Base-by-base conservation (phyloP, 2,113 vertebrate species). In the Lichenostomus cassidix region DNA sequence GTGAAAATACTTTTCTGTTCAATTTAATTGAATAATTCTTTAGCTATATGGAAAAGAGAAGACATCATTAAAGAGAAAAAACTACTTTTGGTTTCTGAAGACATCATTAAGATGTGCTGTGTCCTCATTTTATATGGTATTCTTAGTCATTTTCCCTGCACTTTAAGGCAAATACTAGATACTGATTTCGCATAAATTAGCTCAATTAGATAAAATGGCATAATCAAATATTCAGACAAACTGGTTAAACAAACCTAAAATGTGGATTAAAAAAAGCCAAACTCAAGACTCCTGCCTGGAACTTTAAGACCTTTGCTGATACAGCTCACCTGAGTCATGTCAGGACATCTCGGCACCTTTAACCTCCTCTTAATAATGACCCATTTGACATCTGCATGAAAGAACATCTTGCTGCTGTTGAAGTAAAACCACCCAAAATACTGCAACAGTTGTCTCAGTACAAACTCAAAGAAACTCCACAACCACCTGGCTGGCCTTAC, bases 141-240 rank as follows among this genome's bases (percentile, higher is more conserved):
- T 93, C 88, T 76, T 63, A 69, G 50, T 47, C 16, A 55, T 68
- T 84, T 93, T 77, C 39, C 58, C 53, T 55, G 27, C 63, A 88
- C 68, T 96, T 90, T 56, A 90, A 90, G 63, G 79, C 59, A 91
- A 96, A 92, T 41, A 58, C 31, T 74, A 83, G 70, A 75, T 42
- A 79, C 18, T 33, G 60, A 71, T 62, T 87, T 83, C 82, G 56
- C 52, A 91, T 64, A 63, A 87, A 79, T 89, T 74, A 81, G 25
- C 29, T 85, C 76, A 82, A 60, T 79, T 68, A 90, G 67, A 80
- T 71, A 62, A 86, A 92, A 75, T 21, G 31, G 63, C 62, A 87
- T 50, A 29, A 87, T 63, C 44, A 83, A 83, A 81, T 37, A 77
- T 75, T 85, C 42, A 52, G 22, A 82, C 33, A 46, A 93, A 62